A percentile compares a stretch with the other conserved stretches of the same genome.
These are phyloP conservation scores for Trichogramma pretiosum DNA, from an alignment of 1,140 invertebrate genomes.

Conservation along the genomic window DNA sequence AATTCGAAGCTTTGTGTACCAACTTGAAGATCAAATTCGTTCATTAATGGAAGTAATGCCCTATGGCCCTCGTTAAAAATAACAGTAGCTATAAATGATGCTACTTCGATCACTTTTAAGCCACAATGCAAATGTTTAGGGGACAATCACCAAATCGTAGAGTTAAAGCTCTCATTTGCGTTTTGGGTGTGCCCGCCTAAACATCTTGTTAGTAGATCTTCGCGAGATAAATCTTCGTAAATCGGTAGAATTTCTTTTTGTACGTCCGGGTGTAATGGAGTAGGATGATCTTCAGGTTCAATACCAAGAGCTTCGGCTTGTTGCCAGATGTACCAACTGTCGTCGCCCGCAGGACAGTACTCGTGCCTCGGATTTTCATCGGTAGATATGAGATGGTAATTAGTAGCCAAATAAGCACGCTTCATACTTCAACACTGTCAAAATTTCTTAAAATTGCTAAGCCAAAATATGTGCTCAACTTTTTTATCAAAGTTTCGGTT, in stretches of 20 bases:
- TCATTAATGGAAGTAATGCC: too few relatives aligned
- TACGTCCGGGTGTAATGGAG: constrained; percentile 1
- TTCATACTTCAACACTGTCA: constrained; percentile 20
- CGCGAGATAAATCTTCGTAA: constrained; percentile 5
- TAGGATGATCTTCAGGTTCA: background rate
- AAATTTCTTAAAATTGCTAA: constrained; percentile 21
- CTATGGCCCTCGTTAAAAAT: too few relatives aligned
- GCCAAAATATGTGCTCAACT: constrained; percentile 19
- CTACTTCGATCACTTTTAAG: too few relatives aligned
- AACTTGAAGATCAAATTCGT: too few relatives aligned
- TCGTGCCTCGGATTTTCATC: constrained; percentile 21
- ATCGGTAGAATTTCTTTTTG: background rate
- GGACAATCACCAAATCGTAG: constrained; percentile 17
- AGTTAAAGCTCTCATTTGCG: constrained; percentile 17
- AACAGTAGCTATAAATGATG: too few relatives aligned
- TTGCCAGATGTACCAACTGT: constrained; percentile 12
- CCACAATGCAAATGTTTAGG: too few relatives aligned
- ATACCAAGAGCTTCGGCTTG: constrained; percentile 3
- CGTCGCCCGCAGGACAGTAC: constrained; percentile 20
- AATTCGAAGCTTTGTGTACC: too few relatives aligned
- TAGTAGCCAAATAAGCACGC: constrained; percentile 22
- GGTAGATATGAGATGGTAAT: constrained; percentile 23
- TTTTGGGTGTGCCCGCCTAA: constrained; percentile 19
- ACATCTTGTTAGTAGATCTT: constrained; percentile 17
- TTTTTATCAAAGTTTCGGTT: too few relatives aligned